Conservation (phyloP, 2,888 invertebrate genomes). For the Ophion slaviceki region DNA sequence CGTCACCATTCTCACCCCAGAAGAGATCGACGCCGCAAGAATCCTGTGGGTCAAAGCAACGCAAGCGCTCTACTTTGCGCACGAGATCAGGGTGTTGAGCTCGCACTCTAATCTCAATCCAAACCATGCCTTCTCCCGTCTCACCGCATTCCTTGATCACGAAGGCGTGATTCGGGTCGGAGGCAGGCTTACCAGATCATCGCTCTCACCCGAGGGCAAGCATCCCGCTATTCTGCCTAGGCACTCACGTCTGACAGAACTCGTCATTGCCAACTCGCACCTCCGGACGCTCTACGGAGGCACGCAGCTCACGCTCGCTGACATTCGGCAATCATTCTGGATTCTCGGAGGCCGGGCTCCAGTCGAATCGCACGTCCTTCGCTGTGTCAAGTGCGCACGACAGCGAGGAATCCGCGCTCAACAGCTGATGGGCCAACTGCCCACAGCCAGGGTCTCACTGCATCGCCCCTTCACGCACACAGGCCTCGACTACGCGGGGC, state of each 20-base stretch:
- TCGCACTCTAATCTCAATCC: neutral
- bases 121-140: neutral
- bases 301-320: conserved; percentile 53
- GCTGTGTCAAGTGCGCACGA: conserved; percentile 66
- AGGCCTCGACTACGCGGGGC: conserved; percentile 70
- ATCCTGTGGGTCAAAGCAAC: conserved; percentile 22
- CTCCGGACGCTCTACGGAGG: conserved; percentile 59
- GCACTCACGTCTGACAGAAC: conserved; percentile 10
- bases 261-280: conserved; percentile 61
- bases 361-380: conserved; percentile 43
- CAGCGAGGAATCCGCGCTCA: conserved; percentile 42
- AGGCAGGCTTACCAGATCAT: neutral
- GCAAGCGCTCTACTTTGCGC: conserved; percentile 15
- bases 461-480: conserved; percentile 57
- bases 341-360: conserved; percentile 50
- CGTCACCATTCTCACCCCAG: neutral
- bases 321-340: conserved; percentile 59
- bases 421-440: conserved; percentile 69
- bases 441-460: conserved; percentile 53
- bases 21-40: neutral
- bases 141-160: conserved; percentile 1
- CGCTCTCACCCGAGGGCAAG: conserved; percentile 22
- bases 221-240: conserved; percentile 44
- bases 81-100: neutral
- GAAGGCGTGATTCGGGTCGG: conserved; percentile 46